Percentiles rank a stretch among this genome's conserved stretches.
phyloP scores from a whole-genome alignment of 2,888 invertebrate species.

The Parthenolecanium corni region DNA sequence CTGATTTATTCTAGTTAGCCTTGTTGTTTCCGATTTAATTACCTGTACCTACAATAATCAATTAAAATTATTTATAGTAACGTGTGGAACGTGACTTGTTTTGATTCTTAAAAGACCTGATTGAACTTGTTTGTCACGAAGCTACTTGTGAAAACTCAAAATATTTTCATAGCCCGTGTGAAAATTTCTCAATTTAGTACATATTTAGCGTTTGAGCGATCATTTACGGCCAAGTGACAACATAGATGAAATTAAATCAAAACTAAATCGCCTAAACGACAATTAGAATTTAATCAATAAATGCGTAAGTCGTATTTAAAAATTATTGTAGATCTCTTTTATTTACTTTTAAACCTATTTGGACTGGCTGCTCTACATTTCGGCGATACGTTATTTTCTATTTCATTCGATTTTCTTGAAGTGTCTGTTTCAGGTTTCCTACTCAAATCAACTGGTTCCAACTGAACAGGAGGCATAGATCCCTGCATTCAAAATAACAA shows the following conservation, averaged over 20 bases:
- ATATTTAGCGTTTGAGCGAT: no score
- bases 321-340: no score
- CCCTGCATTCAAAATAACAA: constrained; percentile 13
- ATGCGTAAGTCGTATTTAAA: no score
- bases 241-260: no score
- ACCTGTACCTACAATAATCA: constrained; percentile 27
- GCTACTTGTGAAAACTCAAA: no score
- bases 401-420: not conserved
- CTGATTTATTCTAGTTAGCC: constrained; percentile 18
- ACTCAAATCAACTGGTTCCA: constrained; percentile 24
- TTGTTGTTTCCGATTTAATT: constrained; percentile 22
- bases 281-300: no score
- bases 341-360: no score
- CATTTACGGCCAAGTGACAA: constrained; percentile 1
- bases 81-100: constrained; percentile 22
- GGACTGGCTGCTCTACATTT: no score
- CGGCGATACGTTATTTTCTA: no score
- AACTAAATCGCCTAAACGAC: no score
- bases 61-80: constrained; percentile 25
- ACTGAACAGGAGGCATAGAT: constrained; percentile 24
- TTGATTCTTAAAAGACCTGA: constrained; percentile 8
- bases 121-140: constrained; percentile 8
- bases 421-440: constrained; percentile 13
- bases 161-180: not conserved
- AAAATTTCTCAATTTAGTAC: constrained; percentile 1